A percentile compares a stretch with the other conserved stretches of the same genome.
Evolutionary conservation across 2,888 invertebrate genomes (phyloP).

Genomic region (Pyrochroa serraticornis): DNA sequence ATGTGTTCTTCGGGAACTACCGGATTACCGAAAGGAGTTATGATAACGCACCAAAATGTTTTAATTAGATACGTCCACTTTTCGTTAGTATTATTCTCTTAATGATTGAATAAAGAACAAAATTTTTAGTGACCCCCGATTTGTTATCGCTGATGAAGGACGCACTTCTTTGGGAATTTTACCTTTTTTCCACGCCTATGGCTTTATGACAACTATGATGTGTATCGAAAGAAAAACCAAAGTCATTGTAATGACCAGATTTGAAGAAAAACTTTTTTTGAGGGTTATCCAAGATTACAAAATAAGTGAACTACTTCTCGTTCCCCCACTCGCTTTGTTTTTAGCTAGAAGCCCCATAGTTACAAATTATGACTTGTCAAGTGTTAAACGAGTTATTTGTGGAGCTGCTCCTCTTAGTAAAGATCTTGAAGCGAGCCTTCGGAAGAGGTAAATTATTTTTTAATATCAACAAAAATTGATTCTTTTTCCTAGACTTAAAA

Average conservation of each 20-base stretch:
- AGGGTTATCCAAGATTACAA: constrained; percentile 72
- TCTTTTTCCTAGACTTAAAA: constrained; percentile 47
- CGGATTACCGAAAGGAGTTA: constrained; percentile 71
- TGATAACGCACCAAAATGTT: constrained; percentile 65
- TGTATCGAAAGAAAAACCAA: constrained; percentile 32
- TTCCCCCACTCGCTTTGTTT: constrained; percentile 83
- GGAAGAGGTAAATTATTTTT: constrained; percentile 43
- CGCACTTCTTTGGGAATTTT: constrained; percentile 32
- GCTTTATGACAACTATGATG: constrained; percentile 35
- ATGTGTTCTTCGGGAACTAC: constrained; percentile 74
- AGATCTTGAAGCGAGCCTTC: constrained; percentile 67
- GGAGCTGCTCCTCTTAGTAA: constrained; percentile 82
- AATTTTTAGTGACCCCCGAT: constrained; percentile 29
- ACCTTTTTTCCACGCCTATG: constrained; percentile 46
- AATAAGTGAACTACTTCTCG: constrained; percentile 70
- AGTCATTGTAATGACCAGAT: constrained; percentile 40
- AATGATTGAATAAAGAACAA: not conserved
- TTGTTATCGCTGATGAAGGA: not conserved
- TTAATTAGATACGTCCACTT: constrained; percentile 21
- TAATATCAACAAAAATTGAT: too few relatives aligned
- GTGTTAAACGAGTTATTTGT: constrained; percentile 69
- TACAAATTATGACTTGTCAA: constrained; percentile 75
- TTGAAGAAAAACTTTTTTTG: constrained; percentile 64
- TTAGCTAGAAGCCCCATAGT: constrained; percentile 80
- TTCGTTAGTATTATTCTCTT: constrained; percentile 6